Percentiles rank a stretch among this genome's conserved stretches.
Conservation (phyloP, 2,888 invertebrate genomes). For the Drosophila gaucha region DNA sequence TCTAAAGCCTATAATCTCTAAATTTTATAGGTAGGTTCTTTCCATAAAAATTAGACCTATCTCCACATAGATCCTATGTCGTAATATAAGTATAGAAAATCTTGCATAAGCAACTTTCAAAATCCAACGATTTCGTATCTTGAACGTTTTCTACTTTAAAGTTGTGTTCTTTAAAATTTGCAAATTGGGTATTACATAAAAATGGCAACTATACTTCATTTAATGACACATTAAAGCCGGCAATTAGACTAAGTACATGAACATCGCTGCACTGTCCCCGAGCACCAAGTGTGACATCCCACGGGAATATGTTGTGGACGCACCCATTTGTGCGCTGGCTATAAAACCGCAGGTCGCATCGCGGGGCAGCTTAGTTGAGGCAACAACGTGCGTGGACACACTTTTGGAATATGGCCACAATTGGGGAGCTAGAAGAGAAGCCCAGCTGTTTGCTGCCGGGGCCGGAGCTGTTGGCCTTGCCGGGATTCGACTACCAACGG, state of each 20-base stretch:
- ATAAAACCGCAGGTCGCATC: constrained; percentile 55
- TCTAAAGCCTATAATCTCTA: too few species aligned
- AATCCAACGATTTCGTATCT: too few species aligned
- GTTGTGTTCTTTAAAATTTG: not conserved
- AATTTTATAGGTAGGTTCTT: too few species aligned
- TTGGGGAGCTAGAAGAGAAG: constrained; percentile 42
- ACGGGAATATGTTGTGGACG: constrained; percentile 39
- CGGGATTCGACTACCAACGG: constrained; percentile 54
- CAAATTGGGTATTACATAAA: not conserved
- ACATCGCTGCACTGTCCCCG: constrained; percentile 15
- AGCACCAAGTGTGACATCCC: constrained; percentile 37
- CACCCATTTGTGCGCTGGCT: constrained; percentile 45
- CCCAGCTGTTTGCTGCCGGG: constrained; percentile 54
- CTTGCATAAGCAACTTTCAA: too few species aligned
- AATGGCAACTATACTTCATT: not conserved
- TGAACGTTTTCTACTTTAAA: not conserved
- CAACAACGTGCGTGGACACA: constrained; percentile 16
- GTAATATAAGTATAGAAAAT: too few species aligned
- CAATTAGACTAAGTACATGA: constrained; percentile 52
- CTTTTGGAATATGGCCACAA: constrained; percentile 31
- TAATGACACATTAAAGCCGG: constrained; percentile 5
- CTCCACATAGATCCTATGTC: too few species aligned
- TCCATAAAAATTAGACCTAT: too few species aligned
- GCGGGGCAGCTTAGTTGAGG: constrained; percentile 47
- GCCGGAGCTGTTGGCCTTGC: constrained; percentile 63